Evolutionary conservation across 2,797 vertebrate genomes (phyloP).

Genomic region (Linurgus olivaceus): DNA sequence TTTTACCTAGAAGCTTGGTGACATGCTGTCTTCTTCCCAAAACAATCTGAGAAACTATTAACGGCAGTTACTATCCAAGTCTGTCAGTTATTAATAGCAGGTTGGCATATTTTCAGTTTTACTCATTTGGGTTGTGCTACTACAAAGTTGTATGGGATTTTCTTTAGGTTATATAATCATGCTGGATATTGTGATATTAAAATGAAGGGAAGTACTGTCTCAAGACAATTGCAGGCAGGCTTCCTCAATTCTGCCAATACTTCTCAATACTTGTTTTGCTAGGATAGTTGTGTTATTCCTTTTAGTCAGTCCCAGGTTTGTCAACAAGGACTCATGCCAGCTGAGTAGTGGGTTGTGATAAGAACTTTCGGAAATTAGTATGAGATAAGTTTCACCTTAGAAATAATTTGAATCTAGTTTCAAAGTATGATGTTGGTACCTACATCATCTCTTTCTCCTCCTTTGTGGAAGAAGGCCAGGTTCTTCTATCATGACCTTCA

Average conservation of each 20-base stretch:
- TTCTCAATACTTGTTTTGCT: not conserved
- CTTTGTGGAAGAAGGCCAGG: not conserved
- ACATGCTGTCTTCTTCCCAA: slow-evolving; percentile 12
- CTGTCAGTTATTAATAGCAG: slow-evolving; percentile 26
- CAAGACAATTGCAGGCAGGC: not conserved
- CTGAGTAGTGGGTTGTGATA: not conserved
- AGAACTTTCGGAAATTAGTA: not conserved
- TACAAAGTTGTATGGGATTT: not conserved
- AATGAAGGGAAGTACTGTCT: not conserved
- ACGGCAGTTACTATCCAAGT: not conserved
- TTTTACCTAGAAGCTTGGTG: slow-evolving; percentile 44
- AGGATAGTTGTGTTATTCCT: not conserved
- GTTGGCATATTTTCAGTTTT: slow-evolving; percentile 9
- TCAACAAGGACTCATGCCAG: slow-evolving; percentile 1
- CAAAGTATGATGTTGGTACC: not conserved
- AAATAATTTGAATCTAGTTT: not conserved
- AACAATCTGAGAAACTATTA: slow-evolving; percentile 30
- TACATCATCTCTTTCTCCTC: not conserved
- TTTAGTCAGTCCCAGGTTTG: not conserved
- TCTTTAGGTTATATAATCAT: slow-evolving; percentile 7
- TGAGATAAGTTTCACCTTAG: not conserved
- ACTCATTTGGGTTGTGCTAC: not conserved
- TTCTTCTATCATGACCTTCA: not conserved
- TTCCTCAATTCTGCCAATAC: not conserved
- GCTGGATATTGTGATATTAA: not conserved